These are phyloP conservation scores for Drosophila mimetica DNA, from an alignment of 2,888 invertebrate genomes.

Conservation along the genomic window DNA sequence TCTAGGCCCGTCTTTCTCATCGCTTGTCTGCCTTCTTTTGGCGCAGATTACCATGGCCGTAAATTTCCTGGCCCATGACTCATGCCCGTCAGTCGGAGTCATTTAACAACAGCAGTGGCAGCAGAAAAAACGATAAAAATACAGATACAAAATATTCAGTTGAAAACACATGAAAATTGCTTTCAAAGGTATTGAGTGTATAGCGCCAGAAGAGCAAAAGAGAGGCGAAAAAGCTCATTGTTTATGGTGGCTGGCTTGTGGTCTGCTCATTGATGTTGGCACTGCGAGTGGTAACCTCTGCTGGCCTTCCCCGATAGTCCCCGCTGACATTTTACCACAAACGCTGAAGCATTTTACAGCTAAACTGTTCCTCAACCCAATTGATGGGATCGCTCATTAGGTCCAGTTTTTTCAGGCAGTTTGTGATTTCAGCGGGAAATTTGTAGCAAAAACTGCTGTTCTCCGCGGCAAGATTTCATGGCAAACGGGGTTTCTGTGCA, in stretches of 20 bases:
- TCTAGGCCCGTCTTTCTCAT: constrained; percentile 6
- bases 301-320: background rate
- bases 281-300: constrained; percentile 3
- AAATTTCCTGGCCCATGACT: constrained; percentile 74
- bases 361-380: constrained; percentile 1
- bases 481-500: no score
- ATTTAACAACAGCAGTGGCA: constrained; percentile 27
- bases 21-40: constrained; percentile 20
- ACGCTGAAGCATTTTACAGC: background rate
- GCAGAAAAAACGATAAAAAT: constrained; percentile 59
- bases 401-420: background rate
- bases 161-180: constrained; percentile 60
- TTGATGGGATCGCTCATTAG: background rate
- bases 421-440: background rate
- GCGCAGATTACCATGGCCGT: constrained; percentile 41
- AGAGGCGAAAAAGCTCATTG: constrained; percentile 19
- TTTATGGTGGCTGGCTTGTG: constrained; percentile 14
- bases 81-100: constrained; percentile 51
- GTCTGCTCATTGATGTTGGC: constrained; percentile 6
- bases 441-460: background rate
- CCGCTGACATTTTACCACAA: constrained; percentile 3
- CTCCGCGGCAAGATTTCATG: background rate
- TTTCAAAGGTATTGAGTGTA: constrained; percentile 39
- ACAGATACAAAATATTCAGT: constrained; percentile 50
- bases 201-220: constrained; percentile 15